Percentiles rank a stretch among this genome's conserved stretches.
These are phyloP conservation scores for Monoplex corrugatus DNA, from an alignment of 2,888 invertebrate species.

Conservation along the genomic window DNA sequence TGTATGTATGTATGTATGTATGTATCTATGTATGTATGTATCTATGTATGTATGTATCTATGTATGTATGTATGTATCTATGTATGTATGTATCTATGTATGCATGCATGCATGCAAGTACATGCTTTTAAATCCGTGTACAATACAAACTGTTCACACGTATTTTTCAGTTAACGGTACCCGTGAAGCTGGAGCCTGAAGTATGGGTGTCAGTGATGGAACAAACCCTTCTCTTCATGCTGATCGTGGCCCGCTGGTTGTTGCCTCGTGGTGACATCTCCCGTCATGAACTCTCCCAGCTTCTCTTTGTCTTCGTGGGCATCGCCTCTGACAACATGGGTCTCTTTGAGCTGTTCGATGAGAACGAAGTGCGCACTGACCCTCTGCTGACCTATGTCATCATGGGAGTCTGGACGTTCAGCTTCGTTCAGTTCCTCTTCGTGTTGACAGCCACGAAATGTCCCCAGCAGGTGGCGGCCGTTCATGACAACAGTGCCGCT, in stretches of 20 bases:
- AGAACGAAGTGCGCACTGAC: conserved; percentile 69
- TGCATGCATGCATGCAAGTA: not conserved
- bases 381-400: conserved; percentile 72
- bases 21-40: not conserved
- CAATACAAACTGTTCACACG: not conserved
- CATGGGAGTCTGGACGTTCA: conserved; percentile 78
- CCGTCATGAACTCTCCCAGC: conserved; percentile 80
- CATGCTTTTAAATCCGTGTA: not conserved
- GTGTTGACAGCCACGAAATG: conserved; percentile 78
- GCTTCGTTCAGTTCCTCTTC: conserved; percentile 79
- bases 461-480: conserved; percentile 40
- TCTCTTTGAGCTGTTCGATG: conserved; percentile 73
- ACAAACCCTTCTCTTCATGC: conserved; percentile 72
- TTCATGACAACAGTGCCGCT: not conserved
- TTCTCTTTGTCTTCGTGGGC: conserved; percentile 81
- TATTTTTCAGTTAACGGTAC: conserved; percentile 61
- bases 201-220: conserved; percentile 72
- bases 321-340: conserved; percentile 79
- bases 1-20: not conserved
- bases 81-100: not conserved
- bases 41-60: not conserved
- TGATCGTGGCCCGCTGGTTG: conserved; percentile 75
- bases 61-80: not conserved
- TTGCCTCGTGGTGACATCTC: conserved; percentile 76
- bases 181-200: conserved; percentile 62